A percentile compares a stretch with the other conserved stretches of the same genome.
phyloP scores from a whole-genome alignment of 2,113 vertebrate species.

The Paracyprichromis sp. region DNA sequence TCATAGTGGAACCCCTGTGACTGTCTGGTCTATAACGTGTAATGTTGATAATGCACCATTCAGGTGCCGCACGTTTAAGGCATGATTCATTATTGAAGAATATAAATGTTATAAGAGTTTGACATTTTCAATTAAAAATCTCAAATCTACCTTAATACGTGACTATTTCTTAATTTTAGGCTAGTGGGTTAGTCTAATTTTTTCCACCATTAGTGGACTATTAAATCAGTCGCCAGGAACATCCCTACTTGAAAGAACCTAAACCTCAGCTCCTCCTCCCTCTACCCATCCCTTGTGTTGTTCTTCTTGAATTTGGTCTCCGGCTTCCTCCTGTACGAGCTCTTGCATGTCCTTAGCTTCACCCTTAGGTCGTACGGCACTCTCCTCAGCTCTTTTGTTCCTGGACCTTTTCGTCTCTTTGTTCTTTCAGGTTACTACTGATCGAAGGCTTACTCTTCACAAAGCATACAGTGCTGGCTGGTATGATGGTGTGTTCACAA shows the following conservation, averaged over 20 bases:
- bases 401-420: neutral
- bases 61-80: neutral
- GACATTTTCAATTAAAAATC: neutral
- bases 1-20: neutral
- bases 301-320: neutral
- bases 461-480: neutral
- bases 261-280: neutral
- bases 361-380: accelerated
- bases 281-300: neutral
- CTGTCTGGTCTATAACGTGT: neutral
- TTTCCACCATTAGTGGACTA: neutral
- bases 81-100: neutral
- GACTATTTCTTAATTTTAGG: neutral
- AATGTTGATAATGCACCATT: neutral
- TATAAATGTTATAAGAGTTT: neutral
- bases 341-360: neutral
- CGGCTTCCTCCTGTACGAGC: neutral
- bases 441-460: neutral
- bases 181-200: neutral
- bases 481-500: neutral
- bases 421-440: neutral
- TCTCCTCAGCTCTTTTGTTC: neutral
- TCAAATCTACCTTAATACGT: neutral
- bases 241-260: neutral
- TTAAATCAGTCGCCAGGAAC: neutral